Conservation (phyloP, 2,888 invertebrate species). For the Hirtodrosophila trivittata region DNA sequence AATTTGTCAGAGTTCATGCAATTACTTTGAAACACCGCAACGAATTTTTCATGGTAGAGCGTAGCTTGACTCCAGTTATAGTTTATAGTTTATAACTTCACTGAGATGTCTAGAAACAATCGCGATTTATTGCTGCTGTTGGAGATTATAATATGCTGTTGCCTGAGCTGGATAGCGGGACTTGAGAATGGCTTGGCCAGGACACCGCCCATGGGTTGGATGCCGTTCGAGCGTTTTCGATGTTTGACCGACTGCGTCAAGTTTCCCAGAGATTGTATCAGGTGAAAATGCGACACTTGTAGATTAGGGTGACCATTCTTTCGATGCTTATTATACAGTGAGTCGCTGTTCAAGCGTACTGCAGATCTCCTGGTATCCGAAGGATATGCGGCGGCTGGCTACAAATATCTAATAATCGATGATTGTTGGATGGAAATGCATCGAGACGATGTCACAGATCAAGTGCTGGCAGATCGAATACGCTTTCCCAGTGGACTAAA, state of each 20-base stretch:
- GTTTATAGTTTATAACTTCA: too few relatives aligned
- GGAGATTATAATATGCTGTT: neutral
- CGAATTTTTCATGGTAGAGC: too few relatives aligned
- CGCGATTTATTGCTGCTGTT: too few relatives aligned
- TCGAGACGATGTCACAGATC: slow-evolving; percentile 85
- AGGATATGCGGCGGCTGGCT: slow-evolving; percentile 89
- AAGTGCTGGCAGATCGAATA: slow-evolving; percentile 86
- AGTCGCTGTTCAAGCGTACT: slow-evolving; percentile 86
- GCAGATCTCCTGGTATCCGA: slow-evolving; percentile 87
- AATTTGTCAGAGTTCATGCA: too few relatives aligned
- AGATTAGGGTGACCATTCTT: neutral
- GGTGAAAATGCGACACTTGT: slow-evolving; percentile 80
- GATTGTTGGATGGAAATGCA: slow-evolving; percentile 90
- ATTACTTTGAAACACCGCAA: too few relatives aligned
- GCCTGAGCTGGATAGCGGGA: slow-evolving; percentile 25
- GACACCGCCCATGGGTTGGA: slow-evolving; percentile 89
- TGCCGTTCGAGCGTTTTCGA: slow-evolving; percentile 87
- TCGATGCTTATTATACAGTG: slow-evolving; percentile 83
- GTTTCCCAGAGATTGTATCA: slow-evolving; percentile 87
- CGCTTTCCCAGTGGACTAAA: slow-evolving; percentile 91
- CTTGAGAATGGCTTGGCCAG: slow-evolving; percentile 87
- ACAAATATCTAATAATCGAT: slow-evolving; percentile 89
- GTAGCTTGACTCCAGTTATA: too few relatives aligned
- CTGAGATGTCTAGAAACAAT: too few relatives aligned
- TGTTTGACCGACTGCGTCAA: slow-evolving; percentile 86